Percentiles rank a stretch among this genome's conserved stretches.
These are phyloP conservation scores for Aleadryas rufinucha DNA, from an alignment of 2,113 vertebrate species.

Conservation along the genomic window DNA sequence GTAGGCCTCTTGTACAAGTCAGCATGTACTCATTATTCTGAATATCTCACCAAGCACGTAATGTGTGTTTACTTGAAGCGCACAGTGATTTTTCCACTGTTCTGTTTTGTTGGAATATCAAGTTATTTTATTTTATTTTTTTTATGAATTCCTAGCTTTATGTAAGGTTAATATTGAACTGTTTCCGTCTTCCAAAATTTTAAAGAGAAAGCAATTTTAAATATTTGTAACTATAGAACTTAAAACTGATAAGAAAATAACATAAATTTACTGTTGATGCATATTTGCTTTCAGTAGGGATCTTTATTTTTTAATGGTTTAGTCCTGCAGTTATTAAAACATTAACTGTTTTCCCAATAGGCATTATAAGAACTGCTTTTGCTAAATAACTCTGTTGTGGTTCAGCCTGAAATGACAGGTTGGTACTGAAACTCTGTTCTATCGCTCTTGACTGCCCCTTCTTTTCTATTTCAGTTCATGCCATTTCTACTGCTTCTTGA, in stretches of 20 bases:
- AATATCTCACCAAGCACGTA: neutral
- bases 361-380: neutral
- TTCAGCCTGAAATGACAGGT: neutral
- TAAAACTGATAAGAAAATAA: neutral
- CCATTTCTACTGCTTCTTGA: neutral
- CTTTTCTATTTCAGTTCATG: neutral
- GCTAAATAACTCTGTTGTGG: neutral
- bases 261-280: neutral
- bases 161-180: neutral
- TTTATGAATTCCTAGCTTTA: neutral
- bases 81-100: neutral
- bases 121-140: neutral
- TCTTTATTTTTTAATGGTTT: neutral
- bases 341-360: neutral
- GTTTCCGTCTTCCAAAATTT: neutral
- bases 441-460: neutral
- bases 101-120: neutral
- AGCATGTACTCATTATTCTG: neutral
- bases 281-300: neutral
- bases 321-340: constrained; percentile 7
- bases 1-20: neutral
- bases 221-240: neutral
- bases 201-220: neutral
- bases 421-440: neutral
- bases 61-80: neutral